These are phyloP conservation scores for Ametastegia equiseti DNA, from an alignment of 2,888 invertebrate genomes.

Conservation along the genomic window DNA sequence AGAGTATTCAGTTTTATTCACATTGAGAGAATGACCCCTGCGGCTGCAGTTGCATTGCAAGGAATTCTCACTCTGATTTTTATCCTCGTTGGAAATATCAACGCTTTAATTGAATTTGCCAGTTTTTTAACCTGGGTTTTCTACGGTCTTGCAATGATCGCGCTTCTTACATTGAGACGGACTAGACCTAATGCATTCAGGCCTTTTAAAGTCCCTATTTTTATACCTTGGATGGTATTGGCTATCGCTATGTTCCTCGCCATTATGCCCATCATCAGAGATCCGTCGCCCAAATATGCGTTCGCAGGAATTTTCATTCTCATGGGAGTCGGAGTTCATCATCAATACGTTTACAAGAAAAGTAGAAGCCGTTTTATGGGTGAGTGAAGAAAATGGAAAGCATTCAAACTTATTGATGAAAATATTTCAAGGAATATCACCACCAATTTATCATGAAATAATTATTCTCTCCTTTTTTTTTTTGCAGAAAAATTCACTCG, in stretches of 20 bases:
- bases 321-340: slow-evolving; percentile 84
- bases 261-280: slow-evolving; percentile 85
- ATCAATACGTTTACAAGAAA: slow-evolving; percentile 86
- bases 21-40: slow-evolving; percentile 85
- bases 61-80: slow-evolving; percentile 84
- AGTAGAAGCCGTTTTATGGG: slow-evolving; percentile 81
- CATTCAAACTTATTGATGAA: slow-evolving; percentile 13
- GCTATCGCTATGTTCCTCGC: slow-evolving; percentile 85
- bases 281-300: slow-evolving; percentile 87
- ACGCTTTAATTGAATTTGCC: slow-evolving; percentile 88
- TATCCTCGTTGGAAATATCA: slow-evolving; percentile 86
- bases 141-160: slow-evolving; percentile 90
- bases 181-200: slow-evolving; percentile 83
- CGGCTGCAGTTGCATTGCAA: slow-evolving; percentile 90
- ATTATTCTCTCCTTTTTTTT: slow-evolving; percentile 57
- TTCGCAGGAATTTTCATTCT: slow-evolving; percentile 86
- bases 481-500: slow-evolving; percentile 82
- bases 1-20: slow-evolving; percentile 89
- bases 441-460: not conserved
- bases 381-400: slow-evolving; percentile 73
- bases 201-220: slow-evolving; percentile 86
- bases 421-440: not conserved
- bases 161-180: slow-evolving; percentile 84
- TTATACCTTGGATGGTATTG: slow-evolving; percentile 86
- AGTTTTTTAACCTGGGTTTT: slow-evolving; percentile 94